Conservation (phyloP, 1,140 invertebrate species). For the Littorina saxatilis region DNA sequence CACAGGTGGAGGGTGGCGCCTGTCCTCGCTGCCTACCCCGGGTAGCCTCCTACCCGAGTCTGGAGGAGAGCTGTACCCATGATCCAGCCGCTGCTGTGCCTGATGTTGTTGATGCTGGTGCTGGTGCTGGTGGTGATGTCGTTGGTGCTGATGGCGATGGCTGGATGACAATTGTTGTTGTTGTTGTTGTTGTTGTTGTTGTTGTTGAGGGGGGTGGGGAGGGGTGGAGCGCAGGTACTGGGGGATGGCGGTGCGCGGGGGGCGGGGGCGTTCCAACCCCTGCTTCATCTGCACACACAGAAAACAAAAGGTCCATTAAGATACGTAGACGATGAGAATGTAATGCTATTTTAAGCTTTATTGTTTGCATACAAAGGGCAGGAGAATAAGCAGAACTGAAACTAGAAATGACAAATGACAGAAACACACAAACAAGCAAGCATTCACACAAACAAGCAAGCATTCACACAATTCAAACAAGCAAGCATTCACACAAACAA, state of each 20-base stretch:
- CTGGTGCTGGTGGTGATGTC: constrained; percentile 1
- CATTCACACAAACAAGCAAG: too few species aligned
- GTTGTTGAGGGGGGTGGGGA: neutral
- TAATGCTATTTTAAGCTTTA: neutral
- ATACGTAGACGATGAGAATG: neutral
- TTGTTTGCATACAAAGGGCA: too few species aligned
- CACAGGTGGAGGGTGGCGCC: neutral
- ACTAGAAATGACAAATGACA: too few species aligned
- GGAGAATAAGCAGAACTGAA: too few species aligned
- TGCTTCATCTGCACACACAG: constrained; percentile 30
- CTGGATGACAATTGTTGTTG: neutral
- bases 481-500: too few species aligned
- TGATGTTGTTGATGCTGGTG: constrained; percentile 31
- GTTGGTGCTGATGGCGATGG: neutral
- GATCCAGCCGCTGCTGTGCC: constrained; percentile 26
- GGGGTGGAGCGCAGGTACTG: constrained; percentile 29
- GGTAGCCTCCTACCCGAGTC: neutral
- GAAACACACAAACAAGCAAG: too few species aligned
- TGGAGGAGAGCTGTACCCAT: constrained; percentile 3
- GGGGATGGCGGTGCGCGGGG: constrained; percentile 43
- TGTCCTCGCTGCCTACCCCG: constrained; percentile 16
- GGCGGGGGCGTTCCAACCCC: constrained; percentile 38
- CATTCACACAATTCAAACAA: too few species aligned
- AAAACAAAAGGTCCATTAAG: neutral
- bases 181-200: constrained; percentile 16